phyloP scores from a whole-genome alignment of 2,888 invertebrate species.

The Lasioglossum figueresi region DNA sequence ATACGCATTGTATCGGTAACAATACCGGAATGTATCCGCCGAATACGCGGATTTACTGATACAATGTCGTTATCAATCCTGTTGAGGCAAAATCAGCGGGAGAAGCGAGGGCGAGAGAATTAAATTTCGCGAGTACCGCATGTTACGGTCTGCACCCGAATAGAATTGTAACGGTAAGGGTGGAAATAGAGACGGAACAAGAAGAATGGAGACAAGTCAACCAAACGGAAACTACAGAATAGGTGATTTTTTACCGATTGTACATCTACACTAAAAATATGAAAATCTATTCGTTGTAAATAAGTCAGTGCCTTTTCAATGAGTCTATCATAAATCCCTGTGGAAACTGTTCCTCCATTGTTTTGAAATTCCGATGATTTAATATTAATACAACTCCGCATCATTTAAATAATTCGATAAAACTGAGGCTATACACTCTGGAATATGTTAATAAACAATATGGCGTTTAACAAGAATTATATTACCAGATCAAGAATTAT shows the following conservation, averaged over 20 bases:
- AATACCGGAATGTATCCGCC: constrained; percentile 59
- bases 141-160: constrained; percentile 43
- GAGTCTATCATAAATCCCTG: too few species aligned
- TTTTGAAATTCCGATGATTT: not conserved
- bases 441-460: too few species aligned
- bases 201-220: constrained; percentile 51
- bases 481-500: too few species aligned
- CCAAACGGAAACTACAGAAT: constrained; percentile 17
- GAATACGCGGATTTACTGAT: constrained; percentile 48
- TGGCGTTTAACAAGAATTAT: too few species aligned
- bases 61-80: constrained; percentile 68
- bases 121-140: constrained; percentile 60
- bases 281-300: not conserved
- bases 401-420: too few species aligned
- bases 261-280: not conserved
- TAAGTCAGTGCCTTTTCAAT: too few species aligned
- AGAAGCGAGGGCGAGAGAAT: constrained; percentile 42
- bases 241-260: not conserved
- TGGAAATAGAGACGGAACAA: constrained; percentile 19
- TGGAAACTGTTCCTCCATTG: not conserved
- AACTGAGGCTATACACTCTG: too few species aligned
- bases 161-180: constrained; percentile 24
- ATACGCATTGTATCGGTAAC: constrained; percentile 63
- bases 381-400: not conserved
- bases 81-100: constrained; percentile 2